Conservation (phyloP, 2,113 vertebrate species). For the Plecotus auritus region DNA sequence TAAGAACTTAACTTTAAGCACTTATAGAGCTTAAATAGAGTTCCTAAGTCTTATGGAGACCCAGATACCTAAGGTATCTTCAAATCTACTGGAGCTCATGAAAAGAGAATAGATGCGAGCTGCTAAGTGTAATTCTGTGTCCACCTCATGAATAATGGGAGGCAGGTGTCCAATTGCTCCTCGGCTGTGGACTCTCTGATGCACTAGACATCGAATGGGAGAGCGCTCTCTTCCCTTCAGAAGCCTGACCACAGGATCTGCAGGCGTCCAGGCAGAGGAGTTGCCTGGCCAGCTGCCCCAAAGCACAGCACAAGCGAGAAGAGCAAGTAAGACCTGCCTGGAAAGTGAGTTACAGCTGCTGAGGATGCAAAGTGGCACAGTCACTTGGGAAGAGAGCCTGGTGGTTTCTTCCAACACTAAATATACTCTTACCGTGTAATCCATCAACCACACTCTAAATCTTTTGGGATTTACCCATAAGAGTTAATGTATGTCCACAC, state of each 20-base stretch:
- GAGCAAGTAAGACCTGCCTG: background rate
- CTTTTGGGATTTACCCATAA: background rate
- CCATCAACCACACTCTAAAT: too few species aligned
- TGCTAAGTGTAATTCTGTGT: background rate
- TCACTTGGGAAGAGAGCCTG: background rate
- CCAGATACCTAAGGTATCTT: background rate
- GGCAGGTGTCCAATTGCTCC: background rate
- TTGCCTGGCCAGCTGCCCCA: background rate
- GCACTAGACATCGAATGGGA: background rate
- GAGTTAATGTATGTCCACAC: background rate
- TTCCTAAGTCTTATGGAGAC: background rate
- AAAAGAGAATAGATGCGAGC: background rate
- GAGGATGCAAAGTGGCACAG: background rate
- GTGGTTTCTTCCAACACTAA: background rate
- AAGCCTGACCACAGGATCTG: background rate
- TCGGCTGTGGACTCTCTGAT: background rate
- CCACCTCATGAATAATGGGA: background rate
- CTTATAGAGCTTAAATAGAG: background rate
- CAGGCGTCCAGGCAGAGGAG: background rate
- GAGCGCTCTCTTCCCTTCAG: background rate
- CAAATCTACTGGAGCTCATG: background rate
- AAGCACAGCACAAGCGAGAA: background rate
- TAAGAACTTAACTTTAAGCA: background rate
- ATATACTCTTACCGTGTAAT: background rate
- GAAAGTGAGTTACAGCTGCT: background rate